phyloP scores from a whole-genome alignment of 2,113 vertebrate genomes.

The Leptobrachium leishanense region DNA sequence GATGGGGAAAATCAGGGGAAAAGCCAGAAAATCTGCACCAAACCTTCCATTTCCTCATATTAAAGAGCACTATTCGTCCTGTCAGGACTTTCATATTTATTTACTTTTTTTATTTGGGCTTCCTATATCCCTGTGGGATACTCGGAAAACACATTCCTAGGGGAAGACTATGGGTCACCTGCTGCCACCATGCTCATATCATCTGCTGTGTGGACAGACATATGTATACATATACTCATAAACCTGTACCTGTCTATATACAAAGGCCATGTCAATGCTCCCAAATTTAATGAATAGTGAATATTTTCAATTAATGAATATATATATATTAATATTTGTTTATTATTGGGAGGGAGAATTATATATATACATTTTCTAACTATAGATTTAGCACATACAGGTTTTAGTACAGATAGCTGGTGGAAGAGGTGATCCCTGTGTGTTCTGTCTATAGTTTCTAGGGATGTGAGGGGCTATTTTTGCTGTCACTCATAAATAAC shows the following conservation, averaged over 20 bases:
- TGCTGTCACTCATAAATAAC: constrained; percentile 80
- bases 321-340: no score
- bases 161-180: constrained; percentile 23
- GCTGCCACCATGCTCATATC: constrained; percentile 22
- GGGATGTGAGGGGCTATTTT: constrained; percentile 66
- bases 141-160: constrained; percentile 14
- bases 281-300: no score
- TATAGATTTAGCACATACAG: no score
- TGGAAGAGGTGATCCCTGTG: no score
- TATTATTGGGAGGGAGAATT: no score
- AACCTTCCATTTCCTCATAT: constrained; percentile 59
- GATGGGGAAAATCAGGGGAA: constrained; percentile 59
- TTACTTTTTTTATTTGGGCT: not conserved
- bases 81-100: not conserved
- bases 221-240: no score
- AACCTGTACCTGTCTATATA: no score
- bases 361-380: no score
- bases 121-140: constrained; percentile 16
- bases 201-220: no score
- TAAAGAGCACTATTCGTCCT: not conserved
- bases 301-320: no score
- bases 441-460: constrained; percentile 9
- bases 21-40: constrained; percentile 65
- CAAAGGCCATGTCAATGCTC: no score
- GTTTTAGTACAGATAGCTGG: no score